Evolutionary conservation across 2,888 invertebrate genomes (phyloP).

Genomic region (Allygus modestus): DNA sequence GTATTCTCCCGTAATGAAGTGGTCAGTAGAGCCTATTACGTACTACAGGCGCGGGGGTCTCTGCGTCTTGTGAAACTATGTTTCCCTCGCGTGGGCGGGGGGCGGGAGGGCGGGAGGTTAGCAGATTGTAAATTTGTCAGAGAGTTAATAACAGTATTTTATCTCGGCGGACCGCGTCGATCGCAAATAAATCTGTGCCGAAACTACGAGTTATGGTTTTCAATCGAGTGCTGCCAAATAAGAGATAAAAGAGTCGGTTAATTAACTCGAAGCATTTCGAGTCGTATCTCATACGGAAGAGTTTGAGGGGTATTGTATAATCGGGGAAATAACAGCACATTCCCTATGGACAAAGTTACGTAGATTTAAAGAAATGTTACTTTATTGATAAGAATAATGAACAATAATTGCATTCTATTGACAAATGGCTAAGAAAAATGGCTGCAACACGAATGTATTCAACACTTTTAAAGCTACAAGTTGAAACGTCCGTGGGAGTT

Average conservation of each 20-base stretch:
- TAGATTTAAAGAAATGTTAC: too few species aligned
- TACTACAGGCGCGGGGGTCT: neutral
- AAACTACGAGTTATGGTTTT: conserved; percentile 35
- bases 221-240: conserved; percentile 31
- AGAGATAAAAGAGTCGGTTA: conserved; percentile 8
- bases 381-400: too few species aligned
- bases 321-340: too few species aligned
- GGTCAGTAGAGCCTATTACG: conserved; percentile 24
- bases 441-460: too few species aligned
- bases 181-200: conserved; percentile 28
- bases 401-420: too few species aligned
- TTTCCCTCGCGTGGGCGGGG: conserved; percentile 29
- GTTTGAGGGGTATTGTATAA: too few species aligned
- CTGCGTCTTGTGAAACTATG: neutral
- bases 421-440: too few species aligned
- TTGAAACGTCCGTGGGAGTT: too few species aligned
- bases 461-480: too few species aligned
- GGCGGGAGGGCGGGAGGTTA: neutral
- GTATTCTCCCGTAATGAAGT: neutral
- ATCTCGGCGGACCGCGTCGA: conserved; percentile 30
- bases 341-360: too few species aligned
- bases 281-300: neutral
- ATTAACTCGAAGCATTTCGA: neutral
- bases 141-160: conserved; percentile 33
- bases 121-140: conserved; percentile 40